Base-by-base conservation (phyloP, 2,797 vertebrate genomes). In the Ceryle rudis region DNA sequence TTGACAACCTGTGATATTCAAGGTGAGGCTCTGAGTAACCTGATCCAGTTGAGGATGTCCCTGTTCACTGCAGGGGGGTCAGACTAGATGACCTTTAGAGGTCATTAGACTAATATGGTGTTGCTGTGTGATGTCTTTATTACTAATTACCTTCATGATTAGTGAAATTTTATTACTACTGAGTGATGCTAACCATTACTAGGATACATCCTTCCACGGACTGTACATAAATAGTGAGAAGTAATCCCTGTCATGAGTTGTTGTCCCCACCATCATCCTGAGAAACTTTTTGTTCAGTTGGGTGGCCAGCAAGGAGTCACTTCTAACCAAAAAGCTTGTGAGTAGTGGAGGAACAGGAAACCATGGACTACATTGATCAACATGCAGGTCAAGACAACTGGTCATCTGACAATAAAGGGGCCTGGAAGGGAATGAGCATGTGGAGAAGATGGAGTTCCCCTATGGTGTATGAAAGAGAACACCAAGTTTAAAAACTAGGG, bases 101-200 rank as follows among this genome's bases (percentile, higher is more conserved):
- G 44, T 44, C 20, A 4, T 23, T 41, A 18, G 18, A 3, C 8
- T 28, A 77, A 11, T 28, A 10, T 14, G 0, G 5, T 31, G 16
- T 5, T 86, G 14, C 8, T 58, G 39, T 3, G 2, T 3, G 3
- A 29, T 0, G 0, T 5, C 7, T 58, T 70, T 86, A 6, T 46
- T 54, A 41, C 25, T 37, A 64, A n/a, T 67, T 66, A 62, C 0
- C 0, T 6, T 64, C 26, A 29, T 1, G 6, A 29, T 62, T 20
- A 49, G 6, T 22, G 19, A 79, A 28, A 41, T 65, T n/a, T 39
- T 69, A 25, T 47, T 89, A 33, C 10, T 69, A 4, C 3, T 55
- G 70, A 37, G 2, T 61, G 54, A 65, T 61, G 6, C 2, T 44
- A 79, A 57, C 6, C 19, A 25, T 26, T 51, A 41, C 2, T 5